Conservation (phyloP, 2,797 vertebrate species). For the Xiphorhynchus erythropygius region DNA sequence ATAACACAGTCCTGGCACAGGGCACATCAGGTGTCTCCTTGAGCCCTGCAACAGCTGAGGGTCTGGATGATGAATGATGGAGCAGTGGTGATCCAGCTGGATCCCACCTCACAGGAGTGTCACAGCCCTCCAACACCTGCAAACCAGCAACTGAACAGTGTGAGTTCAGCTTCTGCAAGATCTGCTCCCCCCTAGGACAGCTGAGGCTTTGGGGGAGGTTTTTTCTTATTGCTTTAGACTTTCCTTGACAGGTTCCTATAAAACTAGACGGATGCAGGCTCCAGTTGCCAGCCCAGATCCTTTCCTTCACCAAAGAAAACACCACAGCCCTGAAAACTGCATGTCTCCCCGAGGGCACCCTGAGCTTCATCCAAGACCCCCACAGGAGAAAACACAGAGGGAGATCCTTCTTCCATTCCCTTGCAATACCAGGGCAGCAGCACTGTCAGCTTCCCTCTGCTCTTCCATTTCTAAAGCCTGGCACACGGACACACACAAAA, state of each 20-base stretch:
- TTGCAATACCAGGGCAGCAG: not conserved
- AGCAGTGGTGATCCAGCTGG: fast-evolving
- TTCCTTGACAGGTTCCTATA: not conserved
- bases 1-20: not conserved
- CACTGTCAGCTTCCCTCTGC: not conserved
- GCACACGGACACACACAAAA: fast-evolving
- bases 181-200: not conserved
- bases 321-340: not conserved
- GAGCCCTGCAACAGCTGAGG: not conserved
- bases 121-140: not conserved
- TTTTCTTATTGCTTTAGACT: not conserved
- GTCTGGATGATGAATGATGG: not conserved
- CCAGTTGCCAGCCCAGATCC: not conserved
- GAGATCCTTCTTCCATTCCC: not conserved
- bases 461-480: not conserved
- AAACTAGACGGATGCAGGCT: not conserved
- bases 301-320: not conserved
- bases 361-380: fast-evolving
- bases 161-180: not conserved
- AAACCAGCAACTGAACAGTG: fast-evolving
- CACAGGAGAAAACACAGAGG: not conserved
- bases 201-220: not conserved
- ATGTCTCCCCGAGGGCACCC: not conserved
- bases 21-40: fast-evolving
- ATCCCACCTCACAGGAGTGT: not conserved